These are phyloP conservation scores for Agrenia bidenticulata DNA, from an alignment of 2,888 invertebrate species.

Conservation along the genomic window DNA sequence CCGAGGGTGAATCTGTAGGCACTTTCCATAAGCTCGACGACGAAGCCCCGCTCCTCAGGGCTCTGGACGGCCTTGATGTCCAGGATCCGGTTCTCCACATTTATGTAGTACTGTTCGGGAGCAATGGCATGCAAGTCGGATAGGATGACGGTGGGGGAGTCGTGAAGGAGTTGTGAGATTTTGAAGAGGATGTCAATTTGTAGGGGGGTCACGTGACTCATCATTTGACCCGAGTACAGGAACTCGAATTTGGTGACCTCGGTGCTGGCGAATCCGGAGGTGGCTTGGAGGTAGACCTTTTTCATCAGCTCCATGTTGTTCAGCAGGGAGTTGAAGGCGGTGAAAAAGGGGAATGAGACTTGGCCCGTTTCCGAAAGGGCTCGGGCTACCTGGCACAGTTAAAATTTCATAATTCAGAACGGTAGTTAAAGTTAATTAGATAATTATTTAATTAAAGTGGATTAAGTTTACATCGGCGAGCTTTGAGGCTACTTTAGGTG, in stretches of 20 bases:
- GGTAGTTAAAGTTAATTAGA: too few relatives aligned
- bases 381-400: conserved; percentile 24
- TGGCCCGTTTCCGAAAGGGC: conserved; percentile 55
- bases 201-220: conserved; percentile 62
- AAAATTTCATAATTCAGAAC: too few relatives aligned
- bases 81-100: conserved; percentile 55
- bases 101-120: conserved; percentile 58
- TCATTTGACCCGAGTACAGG: conserved; percentile 62
- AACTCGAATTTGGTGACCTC: conserved; percentile 62
- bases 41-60: conserved; percentile 58
- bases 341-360: conserved; percentile 63
- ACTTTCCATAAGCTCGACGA: conserved; percentile 59
- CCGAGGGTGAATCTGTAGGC: conserved; percentile 61
- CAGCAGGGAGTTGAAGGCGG: conserved; percentile 62
- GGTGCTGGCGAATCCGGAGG: conserved; percentile 56
- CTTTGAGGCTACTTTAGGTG: conserved; percentile 26
- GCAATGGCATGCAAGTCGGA: conserved; percentile 58
- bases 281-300: conserved; percentile 59
- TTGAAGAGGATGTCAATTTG: conserved; percentile 60
- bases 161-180: conserved; percentile 57
- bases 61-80: conserved; percentile 56
- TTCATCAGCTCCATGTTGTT: conserved; percentile 65
- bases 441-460: too few relatives aligned
- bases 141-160: conserved; percentile 54
- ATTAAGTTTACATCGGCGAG: conserved; percentile 30